Conservation (phyloP, 2,797 vertebrate species). For the Catamblyrhynchus diadema region DNA sequence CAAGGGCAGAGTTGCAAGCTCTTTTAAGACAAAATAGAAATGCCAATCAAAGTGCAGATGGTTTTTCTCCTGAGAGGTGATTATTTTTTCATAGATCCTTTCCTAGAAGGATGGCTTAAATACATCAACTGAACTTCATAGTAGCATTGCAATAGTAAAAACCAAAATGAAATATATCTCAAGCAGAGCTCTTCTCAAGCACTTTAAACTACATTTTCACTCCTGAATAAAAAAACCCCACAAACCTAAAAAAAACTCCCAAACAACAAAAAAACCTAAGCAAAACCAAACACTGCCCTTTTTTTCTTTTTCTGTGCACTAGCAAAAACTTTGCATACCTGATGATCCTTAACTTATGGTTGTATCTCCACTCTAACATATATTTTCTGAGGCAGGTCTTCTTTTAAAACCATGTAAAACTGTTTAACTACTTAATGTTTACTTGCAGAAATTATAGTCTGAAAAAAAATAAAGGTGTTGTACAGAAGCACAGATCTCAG, state of each 20-base stretch:
- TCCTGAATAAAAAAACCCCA: neutral
- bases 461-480: neutral
- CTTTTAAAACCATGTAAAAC: neutral
- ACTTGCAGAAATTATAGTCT: neutral
- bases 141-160: neutral
- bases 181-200: neutral
- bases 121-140: slow-evolving; percentile 9
- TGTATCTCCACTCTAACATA: neutral
- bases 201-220: neutral
- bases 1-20: slow-evolving; percentile 49
- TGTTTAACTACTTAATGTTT: neutral
- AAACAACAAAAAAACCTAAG: neutral
- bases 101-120: slow-evolving; percentile 26
- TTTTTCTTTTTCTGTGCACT: neutral
- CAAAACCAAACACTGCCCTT: neutral
- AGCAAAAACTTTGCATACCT: neutral
- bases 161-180: neutral
- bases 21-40: slow-evolving; percentile 46
- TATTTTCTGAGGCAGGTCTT: neutral
- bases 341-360: neutral
- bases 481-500: neutral
- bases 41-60: slow-evolving; percentile 52
- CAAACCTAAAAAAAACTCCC: rapidly evolving
- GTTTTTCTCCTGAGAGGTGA: slow-evolving; percentile 46
- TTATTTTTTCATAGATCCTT: slow-evolving; percentile 46